These are phyloP conservation scores for human (Homo sapiens) DNA, from an alignment of 2,113 vertebrate genomes.

Conservation along the genomic window DNA sequence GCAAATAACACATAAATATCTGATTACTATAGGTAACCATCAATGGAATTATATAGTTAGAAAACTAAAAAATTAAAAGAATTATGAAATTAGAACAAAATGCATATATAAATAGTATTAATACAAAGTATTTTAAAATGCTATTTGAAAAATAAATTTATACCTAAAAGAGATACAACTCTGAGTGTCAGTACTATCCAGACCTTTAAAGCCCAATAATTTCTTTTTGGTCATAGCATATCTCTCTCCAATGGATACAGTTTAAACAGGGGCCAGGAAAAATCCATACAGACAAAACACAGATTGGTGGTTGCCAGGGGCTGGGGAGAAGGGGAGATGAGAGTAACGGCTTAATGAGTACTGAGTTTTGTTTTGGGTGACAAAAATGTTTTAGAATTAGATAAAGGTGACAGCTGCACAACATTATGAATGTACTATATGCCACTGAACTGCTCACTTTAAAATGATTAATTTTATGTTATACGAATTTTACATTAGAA, in stretches of 20 bases:
- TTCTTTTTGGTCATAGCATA: not conserved
- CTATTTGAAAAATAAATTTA: slow-evolving; percentile 12
- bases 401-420: not conserved
- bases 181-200: not conserved
- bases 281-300: not conserved
- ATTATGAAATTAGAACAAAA: not conserved
- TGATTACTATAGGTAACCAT: not conserved
- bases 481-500: not conserved
- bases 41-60: not conserved
- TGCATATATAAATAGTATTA: not conserved
- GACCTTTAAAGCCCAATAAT: not conserved
- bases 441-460: not conserved
- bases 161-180: not conserved
- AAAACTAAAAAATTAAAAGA: not conserved
- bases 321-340: no score
- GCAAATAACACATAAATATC: not conserved
- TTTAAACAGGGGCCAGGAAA: not conserved
- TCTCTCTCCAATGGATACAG: not conserved
- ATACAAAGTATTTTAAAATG: not conserved
- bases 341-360: not conserved
- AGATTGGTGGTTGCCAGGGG: not conserved
- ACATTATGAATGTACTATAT: not conserved
- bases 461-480: not conserved
- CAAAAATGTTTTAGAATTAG: not conserved
- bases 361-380: not conserved